phyloP scores from a whole-genome alignment of 1,140 invertebrate species.

The Macrobrachium nipponense region DNA sequence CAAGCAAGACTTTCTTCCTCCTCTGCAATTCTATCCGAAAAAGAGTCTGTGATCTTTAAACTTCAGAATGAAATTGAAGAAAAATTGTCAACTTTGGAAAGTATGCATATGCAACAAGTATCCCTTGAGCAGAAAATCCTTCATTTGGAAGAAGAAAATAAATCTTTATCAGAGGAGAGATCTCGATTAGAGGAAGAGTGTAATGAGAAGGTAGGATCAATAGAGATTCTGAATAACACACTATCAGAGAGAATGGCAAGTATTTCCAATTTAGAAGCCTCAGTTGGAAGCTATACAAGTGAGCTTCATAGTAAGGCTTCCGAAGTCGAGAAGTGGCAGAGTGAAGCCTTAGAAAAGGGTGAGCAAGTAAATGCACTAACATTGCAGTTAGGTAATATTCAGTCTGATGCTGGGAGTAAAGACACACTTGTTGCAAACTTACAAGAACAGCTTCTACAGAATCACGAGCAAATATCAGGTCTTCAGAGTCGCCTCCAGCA shows the following conservation, averaged over 20 bases:
- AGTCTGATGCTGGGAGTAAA: not conserved
- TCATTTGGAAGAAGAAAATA: slow-evolving; percentile 36
- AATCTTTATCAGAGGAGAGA: not conserved
- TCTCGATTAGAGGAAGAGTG: slow-evolving; percentile 25
- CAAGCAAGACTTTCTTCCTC: slow-evolving; percentile 7
- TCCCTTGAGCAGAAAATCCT: slow-evolving; percentile 24
- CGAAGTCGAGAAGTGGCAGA: slow-evolving; percentile 54
- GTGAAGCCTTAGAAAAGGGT: slow-evolving; percentile 54
- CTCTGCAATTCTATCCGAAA: slow-evolving; percentile 24
- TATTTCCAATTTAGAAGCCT: slow-evolving; percentile 4
- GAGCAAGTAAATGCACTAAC: slow-evolving; percentile 8
- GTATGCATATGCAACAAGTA: not conserved
- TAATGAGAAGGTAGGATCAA: not conserved
- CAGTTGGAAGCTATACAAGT: slow-evolving; percentile 36
- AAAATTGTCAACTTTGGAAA: slow-evolving; percentile 11
- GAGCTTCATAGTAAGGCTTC: slow-evolving; percentile 17
- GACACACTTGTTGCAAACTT: slow-evolving; percentile 24
- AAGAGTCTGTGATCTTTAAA: slow-evolving; percentile 20
- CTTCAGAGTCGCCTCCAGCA: slow-evolving; percentile 29
- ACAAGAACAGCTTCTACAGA: slow-evolving; percentile 7
- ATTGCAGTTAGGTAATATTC: not conserved
- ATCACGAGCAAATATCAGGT: slow-evolving; percentile 22
- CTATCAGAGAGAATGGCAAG: slow-evolving; percentile 17
- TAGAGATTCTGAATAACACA: slow-evolving; percentile 4
- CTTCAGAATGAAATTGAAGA: slow-evolving; percentile 40